These are phyloP conservation scores for Zaprionus gabonicus DNA, from an alignment of 1,140 invertebrate genomes.

Conservation along the genomic window DNA sequence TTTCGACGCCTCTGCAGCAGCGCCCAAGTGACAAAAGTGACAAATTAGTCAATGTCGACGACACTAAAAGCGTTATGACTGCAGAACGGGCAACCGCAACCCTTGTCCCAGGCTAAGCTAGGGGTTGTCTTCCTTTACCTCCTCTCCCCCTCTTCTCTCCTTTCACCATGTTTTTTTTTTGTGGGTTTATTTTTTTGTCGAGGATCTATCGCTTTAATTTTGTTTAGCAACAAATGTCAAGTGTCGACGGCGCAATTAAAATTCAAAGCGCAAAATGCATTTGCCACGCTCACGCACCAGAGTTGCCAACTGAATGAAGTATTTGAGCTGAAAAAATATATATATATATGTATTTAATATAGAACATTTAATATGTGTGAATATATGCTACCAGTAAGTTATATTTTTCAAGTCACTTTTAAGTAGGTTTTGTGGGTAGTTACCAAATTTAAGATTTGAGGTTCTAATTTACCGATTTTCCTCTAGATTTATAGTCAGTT, in stretches of 20 bases:
- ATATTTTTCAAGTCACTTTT: no score
- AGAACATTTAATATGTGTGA: no score
- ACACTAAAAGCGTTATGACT: conserved; percentile 68
- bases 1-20: conserved; percentile 4
- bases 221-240: conserved; percentile 30
- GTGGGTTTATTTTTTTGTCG: neutral
- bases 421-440: no score
- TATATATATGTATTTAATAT: neutral
- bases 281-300: conserved; percentile 52
- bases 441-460: no score
- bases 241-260: conserved; percentile 57
- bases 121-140: neutral
- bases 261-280: conserved; percentile 73
- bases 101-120: conserved; percentile 16
- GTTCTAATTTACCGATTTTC: no score
- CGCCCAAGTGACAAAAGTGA: conserved; percentile 69
- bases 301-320: neutral
- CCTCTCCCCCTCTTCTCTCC: no score
- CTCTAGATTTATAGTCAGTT: no score
- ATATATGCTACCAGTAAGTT: neutral
- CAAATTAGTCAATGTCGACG: conserved; percentile 70
- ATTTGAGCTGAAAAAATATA: neutral
- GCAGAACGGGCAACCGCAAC: conserved; percentile 46
- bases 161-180: neutral
- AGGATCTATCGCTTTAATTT: conserved; percentile 33